Percentiles rank a stretch among this genome's conserved stretches.
Evolutionary conservation across 1,140 invertebrate genomes (phyloP).

Genomic region (Homarus americanus): DNA sequence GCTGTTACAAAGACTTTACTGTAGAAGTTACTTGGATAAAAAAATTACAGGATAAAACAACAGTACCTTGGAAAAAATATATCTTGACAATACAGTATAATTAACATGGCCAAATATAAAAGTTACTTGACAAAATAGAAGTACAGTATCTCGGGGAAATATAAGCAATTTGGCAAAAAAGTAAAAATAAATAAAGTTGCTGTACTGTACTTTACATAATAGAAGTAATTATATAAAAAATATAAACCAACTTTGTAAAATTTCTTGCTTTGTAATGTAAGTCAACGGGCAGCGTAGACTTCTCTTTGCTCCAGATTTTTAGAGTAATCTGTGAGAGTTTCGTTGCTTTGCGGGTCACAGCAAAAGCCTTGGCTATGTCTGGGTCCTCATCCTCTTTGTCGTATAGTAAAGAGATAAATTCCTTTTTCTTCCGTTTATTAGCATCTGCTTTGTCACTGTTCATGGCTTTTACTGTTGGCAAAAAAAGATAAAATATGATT

Average conservation of each 20-base stretch:
- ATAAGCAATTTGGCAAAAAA: too few species aligned
- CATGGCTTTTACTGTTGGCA: not conserved
- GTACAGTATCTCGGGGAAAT: too few species aligned
- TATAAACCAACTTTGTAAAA: conserved; percentile 77
- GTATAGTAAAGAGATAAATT: conserved; percentile 76
- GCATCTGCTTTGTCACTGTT: conserved; percentile 14
- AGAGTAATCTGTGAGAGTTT: conserved; percentile 78
- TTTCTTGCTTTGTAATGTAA: conserved; percentile 78
- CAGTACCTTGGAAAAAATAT: too few species aligned
- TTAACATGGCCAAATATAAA: too few species aligned
- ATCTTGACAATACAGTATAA: too few species aligned
- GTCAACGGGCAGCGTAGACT: conserved; percentile 79
- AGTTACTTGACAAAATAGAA: too few species aligned
- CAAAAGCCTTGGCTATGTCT: conserved; percentile 77
- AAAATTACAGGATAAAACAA: too few species aligned
- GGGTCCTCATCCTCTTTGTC: conserved; percentile 76
- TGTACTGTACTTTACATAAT: too few species aligned
- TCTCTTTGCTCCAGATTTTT: conserved; percentile 78
- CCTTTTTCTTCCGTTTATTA: conserved; percentile 76
- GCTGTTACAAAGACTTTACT: too few species aligned
- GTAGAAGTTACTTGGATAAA: too few species aligned
- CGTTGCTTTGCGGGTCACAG: conserved; percentile 76
- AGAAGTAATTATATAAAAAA: not conserved
- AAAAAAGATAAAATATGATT: not conserved
- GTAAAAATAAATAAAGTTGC: too few species aligned